Conservation (phyloP, 2,888 invertebrate genomes). For the Caradrina kadenii region DNA sequence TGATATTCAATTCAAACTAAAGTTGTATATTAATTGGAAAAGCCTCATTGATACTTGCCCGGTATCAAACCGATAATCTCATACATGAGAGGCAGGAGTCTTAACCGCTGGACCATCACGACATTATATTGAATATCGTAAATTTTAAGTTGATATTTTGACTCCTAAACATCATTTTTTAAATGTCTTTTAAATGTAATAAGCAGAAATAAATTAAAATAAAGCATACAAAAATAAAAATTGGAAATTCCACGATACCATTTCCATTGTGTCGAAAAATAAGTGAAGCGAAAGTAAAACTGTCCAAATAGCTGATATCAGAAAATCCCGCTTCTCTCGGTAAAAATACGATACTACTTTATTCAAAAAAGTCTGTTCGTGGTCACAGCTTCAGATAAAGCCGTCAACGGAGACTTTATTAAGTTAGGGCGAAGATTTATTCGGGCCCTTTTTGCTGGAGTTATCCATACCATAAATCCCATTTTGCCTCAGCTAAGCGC, state of each 20-base stretch:
- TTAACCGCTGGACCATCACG: no score
- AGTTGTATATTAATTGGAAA: no score
- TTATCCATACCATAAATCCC: conserved; percentile 86
- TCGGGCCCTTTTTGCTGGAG: conserved; percentile 82
- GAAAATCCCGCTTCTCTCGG: conserved; percentile 32
- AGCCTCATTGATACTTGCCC: no score
- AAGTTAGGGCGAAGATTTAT: conserved; percentile 86
- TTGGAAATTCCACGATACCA: conserved; percentile 4
- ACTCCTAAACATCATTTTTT: no score
- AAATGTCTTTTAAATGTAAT: neutral
- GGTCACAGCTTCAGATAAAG: conserved; percentile 82
- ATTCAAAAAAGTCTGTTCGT: conserved; percentile 77
- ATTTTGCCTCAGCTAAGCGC: conserved; percentile 83
- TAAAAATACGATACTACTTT: conserved; percentile 72
- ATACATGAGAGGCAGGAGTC: no score
- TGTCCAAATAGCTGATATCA: conserved; percentile 51
- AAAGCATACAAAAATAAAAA: conserved; percentile 4
- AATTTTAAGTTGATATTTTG: no score
- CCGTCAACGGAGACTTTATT: conserved; percentile 86
- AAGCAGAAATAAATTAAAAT: neutral
- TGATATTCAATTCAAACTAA: no score
- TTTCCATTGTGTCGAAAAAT: conserved; percentile 24
- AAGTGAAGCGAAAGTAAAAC: conserved; percentile 25
- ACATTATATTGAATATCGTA: no score
- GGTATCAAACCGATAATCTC: no score